Evolutionary conservation across 2,797 vertebrate species (phyloP).

Genomic region (Pangasius djambal): DNA sequence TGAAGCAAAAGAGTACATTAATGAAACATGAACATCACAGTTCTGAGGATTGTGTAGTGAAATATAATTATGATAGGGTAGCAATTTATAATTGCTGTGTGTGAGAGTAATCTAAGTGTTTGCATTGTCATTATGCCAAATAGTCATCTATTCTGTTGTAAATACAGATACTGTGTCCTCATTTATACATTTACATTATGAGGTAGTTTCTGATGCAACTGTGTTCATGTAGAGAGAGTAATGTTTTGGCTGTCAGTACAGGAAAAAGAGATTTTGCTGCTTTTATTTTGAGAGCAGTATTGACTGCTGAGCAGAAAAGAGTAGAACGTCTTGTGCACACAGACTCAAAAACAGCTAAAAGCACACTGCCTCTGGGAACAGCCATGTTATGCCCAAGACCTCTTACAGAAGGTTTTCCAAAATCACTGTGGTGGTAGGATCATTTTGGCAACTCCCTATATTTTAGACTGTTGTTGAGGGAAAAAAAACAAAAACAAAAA

Average conservation of each 20-base stretch:
- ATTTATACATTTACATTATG: neutral
- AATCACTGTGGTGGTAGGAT: neutral
- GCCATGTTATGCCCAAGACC: neutral
- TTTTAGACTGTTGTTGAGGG: neutral
- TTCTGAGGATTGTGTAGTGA: neutral
- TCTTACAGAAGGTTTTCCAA: neutral
- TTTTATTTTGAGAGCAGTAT: constrained; percentile 52
- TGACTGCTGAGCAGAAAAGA: constrained; percentile 51
- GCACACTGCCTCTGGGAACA: constrained; percentile 38
- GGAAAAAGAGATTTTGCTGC: neutral
- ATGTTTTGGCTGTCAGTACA: neutral
- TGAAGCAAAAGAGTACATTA: neutral
- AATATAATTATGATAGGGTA: neutral
- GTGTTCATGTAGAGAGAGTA: neutral
- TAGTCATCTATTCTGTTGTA: neutral
- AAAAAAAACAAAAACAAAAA: rapidly evolving
- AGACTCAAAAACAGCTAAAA: constrained; percentile 70
- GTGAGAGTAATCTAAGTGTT: neutral
- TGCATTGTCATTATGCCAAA: neutral
- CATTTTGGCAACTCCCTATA: neutral
- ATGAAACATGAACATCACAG: neutral
- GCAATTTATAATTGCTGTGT: neutral
- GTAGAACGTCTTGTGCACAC: constrained; percentile 58
- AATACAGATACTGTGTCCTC: neutral
- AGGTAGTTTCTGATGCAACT: neutral